Conservation (phyloP, 1,140 invertebrate species). For the Tetramorium alpestre region DNA sequence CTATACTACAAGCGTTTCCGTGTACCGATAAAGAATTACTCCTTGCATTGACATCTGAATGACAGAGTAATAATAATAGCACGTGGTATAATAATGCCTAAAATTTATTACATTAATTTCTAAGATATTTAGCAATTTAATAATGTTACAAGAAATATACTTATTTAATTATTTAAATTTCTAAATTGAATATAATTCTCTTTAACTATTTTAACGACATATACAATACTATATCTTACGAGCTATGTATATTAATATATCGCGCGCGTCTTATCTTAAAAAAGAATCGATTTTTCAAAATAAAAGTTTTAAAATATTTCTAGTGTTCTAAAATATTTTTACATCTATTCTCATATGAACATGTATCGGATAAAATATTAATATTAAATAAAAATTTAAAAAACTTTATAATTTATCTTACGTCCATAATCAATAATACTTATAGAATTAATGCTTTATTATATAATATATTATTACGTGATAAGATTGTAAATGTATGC, state of each 20-base stretch:
- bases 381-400: not conserved
- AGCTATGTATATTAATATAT: not conserved
- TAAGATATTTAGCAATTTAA: not conserved
- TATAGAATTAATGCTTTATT: not conserved
- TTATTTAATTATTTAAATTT: too few species aligned
- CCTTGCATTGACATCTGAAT: not conserved
- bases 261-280: not conserved
- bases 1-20: not conserved
- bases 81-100: constrained; percentile 6
- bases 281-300: not conserved
- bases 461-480: not conserved
- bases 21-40: not conserved
- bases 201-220: too few species aligned
- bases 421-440: not conserved
- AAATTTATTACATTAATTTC: not conserved
- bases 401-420: not conserved
- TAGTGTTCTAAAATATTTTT: not conserved
- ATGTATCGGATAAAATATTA: too few species aligned
- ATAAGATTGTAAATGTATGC: not conserved
- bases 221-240: not conserved
- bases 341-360: not conserved
- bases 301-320: not conserved
- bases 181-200: too few species aligned
- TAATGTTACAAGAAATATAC: not conserved
- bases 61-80: not conserved